phyloP scores from a whole-genome alignment of 1,140 invertebrate genomes.

The Bombyx mori region ASM3026992v2 NC_085117.1:8015001-8015500 shows the following conservation, averaged over 20 bases:
- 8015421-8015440: no score
- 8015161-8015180: constrained; percentile 47
- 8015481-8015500: no score
- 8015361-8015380: constrained; percentile 51
- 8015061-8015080: constrained; percentile 54
- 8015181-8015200: constrained; percentile 60
- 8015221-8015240: constrained; percentile 28
- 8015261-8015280: constrained; percentile 69
- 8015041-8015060: constrained; percentile 13
- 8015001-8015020: constrained; percentile 16
- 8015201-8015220: constrained; percentile 32
- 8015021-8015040: constrained; percentile 1
- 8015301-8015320: constrained; percentile 59
- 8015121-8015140: constrained; percentile 55
- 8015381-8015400: no score
- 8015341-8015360: constrained; percentile 47
- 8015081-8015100: constrained; percentile 21
- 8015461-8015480: no score
- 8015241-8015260: constrained; percentile 68
- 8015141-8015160: constrained; percentile 24
- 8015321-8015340: constrained; percentile 56
- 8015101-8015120: constrained; percentile 30
- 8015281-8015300: constrained; percentile 63
- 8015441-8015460: no score
- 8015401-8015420: no score